Evolutionary conservation across 2,113 vertebrate genomes (phyloP).

Genomic region (Xenotilapia caudafasciata): DNA sequence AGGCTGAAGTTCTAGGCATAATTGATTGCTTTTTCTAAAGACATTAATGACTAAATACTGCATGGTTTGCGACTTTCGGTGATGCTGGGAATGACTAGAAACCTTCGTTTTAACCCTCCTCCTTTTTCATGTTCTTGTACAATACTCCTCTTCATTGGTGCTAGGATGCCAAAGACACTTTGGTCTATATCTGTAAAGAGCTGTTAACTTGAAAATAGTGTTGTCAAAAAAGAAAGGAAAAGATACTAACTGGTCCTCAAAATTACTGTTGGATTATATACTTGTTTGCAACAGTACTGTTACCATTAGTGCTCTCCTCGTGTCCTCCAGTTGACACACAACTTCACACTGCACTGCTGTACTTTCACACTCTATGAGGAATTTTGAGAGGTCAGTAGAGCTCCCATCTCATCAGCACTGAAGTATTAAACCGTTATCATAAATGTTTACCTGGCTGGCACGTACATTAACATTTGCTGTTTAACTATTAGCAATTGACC

Average conservation of each 20-base stretch:
- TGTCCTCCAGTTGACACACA: neutral
- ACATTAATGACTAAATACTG: neutral
- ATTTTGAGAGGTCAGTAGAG: neutral
- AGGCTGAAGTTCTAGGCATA: neutral
- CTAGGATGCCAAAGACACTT: neutral
- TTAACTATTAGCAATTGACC: neutral
- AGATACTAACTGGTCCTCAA: neutral
- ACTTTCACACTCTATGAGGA: neutral
- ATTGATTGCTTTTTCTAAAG: neutral
- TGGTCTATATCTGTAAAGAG: neutral
- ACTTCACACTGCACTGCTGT: neutral
- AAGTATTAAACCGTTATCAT: neutral
- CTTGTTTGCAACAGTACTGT: neutral
- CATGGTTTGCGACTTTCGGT: neutral
- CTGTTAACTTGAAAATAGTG: neutral
- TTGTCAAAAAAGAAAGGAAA: neutral
- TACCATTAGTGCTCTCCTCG: neutral
- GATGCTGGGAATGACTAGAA: neutral
- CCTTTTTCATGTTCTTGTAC: neutral
- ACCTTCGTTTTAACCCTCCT: neutral
- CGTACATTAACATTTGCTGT: neutral
- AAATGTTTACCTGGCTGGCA: neutral
- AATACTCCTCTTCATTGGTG: neutral
- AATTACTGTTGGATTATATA: neutral
- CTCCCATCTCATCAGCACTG: neutral